Percentiles rank a stretch among this genome's conserved stretches.
Evolutionary conservation across 2,797 vertebrate genomes (phyloP).

Genomic region (Cyclopterus lumpus): DNA sequence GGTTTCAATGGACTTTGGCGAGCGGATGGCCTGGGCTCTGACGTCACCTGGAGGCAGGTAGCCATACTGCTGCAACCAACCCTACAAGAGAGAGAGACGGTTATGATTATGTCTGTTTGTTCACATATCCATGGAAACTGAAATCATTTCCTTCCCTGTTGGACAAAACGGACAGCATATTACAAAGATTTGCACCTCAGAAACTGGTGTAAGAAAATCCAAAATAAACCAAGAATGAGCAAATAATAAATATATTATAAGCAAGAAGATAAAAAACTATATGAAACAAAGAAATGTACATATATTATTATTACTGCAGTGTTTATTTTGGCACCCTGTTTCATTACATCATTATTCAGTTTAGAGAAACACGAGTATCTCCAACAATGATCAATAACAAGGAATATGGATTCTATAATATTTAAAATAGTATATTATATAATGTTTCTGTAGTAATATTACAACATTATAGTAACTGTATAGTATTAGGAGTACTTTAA

Average conservation of each 20-base stretch:
- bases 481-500: too few relatives aligned
- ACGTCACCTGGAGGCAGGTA: conserved; percentile 93
- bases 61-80: conserved; percentile 94
- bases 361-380: neutral
- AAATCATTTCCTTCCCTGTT: neutral
- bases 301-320: neutral
- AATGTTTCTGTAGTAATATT: neutral
- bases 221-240: neutral
- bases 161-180: neutral
- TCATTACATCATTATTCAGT: neutral
- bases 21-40: conserved; percentile 88
- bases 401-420: neutral
- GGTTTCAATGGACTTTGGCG: conserved; percentile 84
- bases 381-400: neutral
- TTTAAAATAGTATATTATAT: neutral
- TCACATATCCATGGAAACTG: neutral
- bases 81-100: conserved; percentile 67
- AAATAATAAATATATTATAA: neutral
- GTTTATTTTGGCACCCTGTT: neutral
- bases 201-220: neutral
- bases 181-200: neutral
- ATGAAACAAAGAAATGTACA: neutral
- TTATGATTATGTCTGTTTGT: neutral
- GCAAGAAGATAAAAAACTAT: neutral
- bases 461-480: too few relatives aligned